Conservation (phyloP, 2,797 vertebrate genomes). For the Hyperoplus lanceolatus region DNA sequence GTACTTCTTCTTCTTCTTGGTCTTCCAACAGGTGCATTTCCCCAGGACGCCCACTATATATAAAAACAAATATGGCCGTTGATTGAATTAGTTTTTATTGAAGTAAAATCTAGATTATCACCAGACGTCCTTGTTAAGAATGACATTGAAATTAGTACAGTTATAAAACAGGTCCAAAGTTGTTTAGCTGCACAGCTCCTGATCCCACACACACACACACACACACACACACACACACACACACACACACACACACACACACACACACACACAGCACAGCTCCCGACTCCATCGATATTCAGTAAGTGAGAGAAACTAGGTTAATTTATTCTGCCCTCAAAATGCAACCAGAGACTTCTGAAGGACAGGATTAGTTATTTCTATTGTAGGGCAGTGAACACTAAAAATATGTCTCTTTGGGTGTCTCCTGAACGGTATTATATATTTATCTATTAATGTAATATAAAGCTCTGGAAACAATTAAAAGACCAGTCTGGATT, state of each 20-base stretch:
- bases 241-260: no score
- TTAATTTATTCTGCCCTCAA: conserved; percentile 11
- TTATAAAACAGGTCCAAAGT: not conserved
- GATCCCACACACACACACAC: no score
- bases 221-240: no score
- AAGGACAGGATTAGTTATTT: not conserved
- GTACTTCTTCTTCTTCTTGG: no score
- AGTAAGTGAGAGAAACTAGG: conserved; percentile 7
- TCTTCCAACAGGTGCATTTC: no score
- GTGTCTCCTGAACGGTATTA: not conserved
- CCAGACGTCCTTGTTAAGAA: not conserved
- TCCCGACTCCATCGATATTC: not conserved
- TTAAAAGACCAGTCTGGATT: no score
- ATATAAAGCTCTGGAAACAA: no score
- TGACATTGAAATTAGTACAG: not conserved
- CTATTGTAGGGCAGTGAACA: conserved; percentile 1
- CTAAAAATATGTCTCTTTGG: not conserved
- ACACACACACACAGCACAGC: not conserved
- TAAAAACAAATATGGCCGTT: no score
- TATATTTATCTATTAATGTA: not conserved
- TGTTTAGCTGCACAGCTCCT: not conserved
- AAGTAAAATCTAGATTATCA: not conserved
- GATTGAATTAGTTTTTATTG: no score
- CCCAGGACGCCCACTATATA: no score
- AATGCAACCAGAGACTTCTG: not conserved